Base-by-base conservation (phyloP, 1,140 invertebrate genomes). In the Drosophila kohkoa region DNA sequence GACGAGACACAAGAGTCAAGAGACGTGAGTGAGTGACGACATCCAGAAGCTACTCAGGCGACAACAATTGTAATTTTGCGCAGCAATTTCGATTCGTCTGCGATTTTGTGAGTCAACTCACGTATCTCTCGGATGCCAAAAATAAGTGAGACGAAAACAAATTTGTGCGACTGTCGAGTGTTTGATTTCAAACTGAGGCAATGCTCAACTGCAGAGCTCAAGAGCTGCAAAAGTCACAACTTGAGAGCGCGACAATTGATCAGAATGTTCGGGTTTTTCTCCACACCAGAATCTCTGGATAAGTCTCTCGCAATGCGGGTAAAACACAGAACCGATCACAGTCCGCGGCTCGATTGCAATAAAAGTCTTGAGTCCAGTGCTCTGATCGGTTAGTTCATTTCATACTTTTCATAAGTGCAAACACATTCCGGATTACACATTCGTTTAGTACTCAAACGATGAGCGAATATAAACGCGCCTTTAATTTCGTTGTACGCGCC, bases 91-190 rank as follows among this genome's bases (percentile, higher is more conserved):
- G 32, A 49, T 1, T 43, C 28, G 8, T 32, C 30, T 32, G 13
- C 32, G 54, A 41, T n/a, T 3, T 72, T 65, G 2, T 11, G 8
- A 72, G 35, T 72, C 69, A 4, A 7, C 45, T 10, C 69, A 72
- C 69, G 69, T 58, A 58, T 3, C 41, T 6, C n/a, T 48, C 41
- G 52, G 51, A 57, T 57, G 60, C 60, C 62, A 57, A 58, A 66
- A 72, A 66, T 43, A 55, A 55, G 25, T 55, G 54, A 57, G 54
- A 45, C 63, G 51, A 46, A 46, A 65, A 55, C 54, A 32, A 72
- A 72, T 58, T 72, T 65, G 52, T 57, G 58, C 41, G 69, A 55
- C 60, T 57, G 52, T 65, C 68, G 8, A 63, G 32, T 64, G 16
- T 57, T 71, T 46, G 52, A 65, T 72, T 58, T 48, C 6, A 72